These are phyloP conservation scores for Laspeyria flexula DNA, from an alignment of 2,888 invertebrate genomes.

Conservation along the genomic window DNA sequence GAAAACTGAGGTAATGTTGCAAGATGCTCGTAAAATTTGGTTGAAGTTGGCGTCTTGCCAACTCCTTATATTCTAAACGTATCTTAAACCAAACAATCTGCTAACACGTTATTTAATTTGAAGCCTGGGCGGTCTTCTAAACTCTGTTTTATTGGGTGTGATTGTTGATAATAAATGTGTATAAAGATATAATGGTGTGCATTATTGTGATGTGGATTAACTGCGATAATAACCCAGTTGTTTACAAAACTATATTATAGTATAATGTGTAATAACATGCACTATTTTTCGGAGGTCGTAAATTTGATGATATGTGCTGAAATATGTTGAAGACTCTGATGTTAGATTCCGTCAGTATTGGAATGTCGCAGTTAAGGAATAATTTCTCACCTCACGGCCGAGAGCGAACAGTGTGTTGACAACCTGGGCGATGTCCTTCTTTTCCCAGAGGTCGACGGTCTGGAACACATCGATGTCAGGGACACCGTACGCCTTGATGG, in stretches of 20 bases:
- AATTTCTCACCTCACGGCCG: conserved; percentile 90
- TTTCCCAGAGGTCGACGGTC: conserved; percentile 98
- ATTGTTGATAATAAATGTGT: conserved; percentile 43
- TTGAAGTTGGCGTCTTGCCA: conserved; percentile 75
- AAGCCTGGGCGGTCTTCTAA: conserved; percentile 19
- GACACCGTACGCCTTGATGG: conserved; percentile 95
- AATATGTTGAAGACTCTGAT: conserved; percentile 7
- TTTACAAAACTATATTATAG: conserved; percentile 31
- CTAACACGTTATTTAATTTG: conserved; percentile 64
- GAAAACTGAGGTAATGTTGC: conserved; percentile 82
- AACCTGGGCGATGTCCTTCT: conserved; percentile 95
- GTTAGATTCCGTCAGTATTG: neutral
- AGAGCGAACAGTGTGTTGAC: conserved; percentile 94
- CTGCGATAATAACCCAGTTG: conserved; percentile 27
- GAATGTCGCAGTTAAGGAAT: neutral
- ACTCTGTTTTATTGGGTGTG: conserved; percentile 18
- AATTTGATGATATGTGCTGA: conserved; percentile 13
- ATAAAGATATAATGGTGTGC: conserved; percentile 24
- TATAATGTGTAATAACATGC: conserved; percentile 35
- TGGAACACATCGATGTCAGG: conserved; percentile 97
- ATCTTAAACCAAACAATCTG: conserved; percentile 69
- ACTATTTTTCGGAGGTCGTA: conserved; percentile 21
- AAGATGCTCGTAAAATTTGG: conserved; percentile 76
- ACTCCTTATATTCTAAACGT: conserved; percentile 65
- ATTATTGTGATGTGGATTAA: conserved; percentile 22